These are phyloP conservation scores for Callionymus lyra DNA, from an alignment of 2,113 vertebrate species.

Conservation along the genomic window DNA sequence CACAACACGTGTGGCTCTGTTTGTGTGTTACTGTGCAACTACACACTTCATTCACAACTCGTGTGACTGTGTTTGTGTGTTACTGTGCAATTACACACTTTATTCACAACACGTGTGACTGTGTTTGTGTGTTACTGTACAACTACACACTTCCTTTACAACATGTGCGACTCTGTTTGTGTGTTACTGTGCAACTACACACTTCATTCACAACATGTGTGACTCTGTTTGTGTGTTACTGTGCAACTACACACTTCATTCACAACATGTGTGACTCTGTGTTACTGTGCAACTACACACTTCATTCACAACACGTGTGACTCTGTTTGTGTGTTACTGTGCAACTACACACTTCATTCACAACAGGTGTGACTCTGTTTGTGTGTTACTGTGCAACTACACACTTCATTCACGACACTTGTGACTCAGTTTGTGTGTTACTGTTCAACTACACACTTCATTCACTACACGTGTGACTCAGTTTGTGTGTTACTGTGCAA, in stretches of 20 bases:
- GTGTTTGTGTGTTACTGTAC: no score
- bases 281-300: no score
- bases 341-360: neutral
- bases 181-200: no score
- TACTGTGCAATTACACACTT: no score
- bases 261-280: neutral
- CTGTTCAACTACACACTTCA: neutral
- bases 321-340: no score
- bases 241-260: neutral
- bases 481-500: no score
- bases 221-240: no score
- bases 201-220: neutral
- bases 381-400: no score
- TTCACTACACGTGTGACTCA: neutral
- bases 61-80: no score
- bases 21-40: no score
- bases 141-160: neutral
- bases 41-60: neutral
- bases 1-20: neutral
- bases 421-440: no score
- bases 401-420: neutral
- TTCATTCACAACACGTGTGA: neutral
- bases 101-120: neutral
- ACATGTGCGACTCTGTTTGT: no score
- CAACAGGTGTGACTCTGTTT: neutral